These are phyloP conservation scores for Champsocephalus gunnari DNA, from an alignment of 2,797 vertebrate species.

Conservation along the genomic window DNA sequence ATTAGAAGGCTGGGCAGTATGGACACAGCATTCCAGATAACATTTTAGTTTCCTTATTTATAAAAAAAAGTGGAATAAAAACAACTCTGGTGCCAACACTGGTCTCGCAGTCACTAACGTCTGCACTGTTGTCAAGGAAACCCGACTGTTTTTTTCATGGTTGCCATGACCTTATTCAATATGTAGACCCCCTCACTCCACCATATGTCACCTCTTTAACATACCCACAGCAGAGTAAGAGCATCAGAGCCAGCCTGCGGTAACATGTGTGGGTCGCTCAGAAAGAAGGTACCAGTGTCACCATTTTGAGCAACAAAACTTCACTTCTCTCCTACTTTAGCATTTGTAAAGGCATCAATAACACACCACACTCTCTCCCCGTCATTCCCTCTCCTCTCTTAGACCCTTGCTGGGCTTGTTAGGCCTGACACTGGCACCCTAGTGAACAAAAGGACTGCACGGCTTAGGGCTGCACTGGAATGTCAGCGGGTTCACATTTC, in stretches of 20 bases:
- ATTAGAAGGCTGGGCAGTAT: background rate
- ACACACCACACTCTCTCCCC: constrained; percentile 44
- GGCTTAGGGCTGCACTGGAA: constrained; percentile 91
- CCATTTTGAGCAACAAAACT: constrained; percentile 30
- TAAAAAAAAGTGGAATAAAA: constrained; percentile 16
- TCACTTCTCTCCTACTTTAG: constrained; percentile 34
- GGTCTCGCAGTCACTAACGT: constrained; percentile 43
- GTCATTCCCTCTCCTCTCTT: constrained; percentile 46
- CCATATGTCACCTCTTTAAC: constrained; percentile 42
- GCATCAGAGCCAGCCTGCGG: constrained; percentile 24
- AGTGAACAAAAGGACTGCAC: constrained; percentile 91
- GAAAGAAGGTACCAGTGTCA: constrained; percentile 38
- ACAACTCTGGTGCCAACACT: constrained; percentile 27
- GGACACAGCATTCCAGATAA: constrained; percentile 6
- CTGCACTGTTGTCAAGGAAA: constrained; percentile 69
- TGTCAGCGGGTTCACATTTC: constrained; percentile 97
- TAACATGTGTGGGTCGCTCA: constrained; percentile 18
- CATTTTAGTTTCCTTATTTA: constrained; percentile 7
- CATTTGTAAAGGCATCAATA: constrained; percentile 53
- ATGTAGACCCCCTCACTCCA: constrained; percentile 31
- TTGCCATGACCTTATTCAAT: constrained; percentile 60
- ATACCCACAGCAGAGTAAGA: constrained; percentile 25
- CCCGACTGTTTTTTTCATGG: constrained; percentile 49
- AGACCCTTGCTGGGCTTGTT: constrained; percentile 85
- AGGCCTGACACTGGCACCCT: constrained; percentile 91